Conservation (phyloP, 2,888 invertebrate species). For the Frankliniella intonsa region DNA sequence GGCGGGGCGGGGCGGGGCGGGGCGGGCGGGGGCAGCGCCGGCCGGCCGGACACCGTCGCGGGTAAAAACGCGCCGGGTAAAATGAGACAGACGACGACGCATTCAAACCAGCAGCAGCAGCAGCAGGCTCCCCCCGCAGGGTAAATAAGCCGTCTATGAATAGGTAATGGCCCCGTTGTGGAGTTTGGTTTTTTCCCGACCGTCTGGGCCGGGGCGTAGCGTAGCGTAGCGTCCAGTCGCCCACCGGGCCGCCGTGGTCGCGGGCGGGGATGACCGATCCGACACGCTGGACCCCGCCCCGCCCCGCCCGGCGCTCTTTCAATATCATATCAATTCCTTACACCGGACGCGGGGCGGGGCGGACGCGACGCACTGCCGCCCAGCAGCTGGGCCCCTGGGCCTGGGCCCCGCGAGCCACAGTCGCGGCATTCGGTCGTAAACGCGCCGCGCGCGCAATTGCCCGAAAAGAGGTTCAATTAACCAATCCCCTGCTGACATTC, state of each 20-base stretch:
- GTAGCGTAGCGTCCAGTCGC: slow-evolving; percentile 17
- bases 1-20: too few relatives aligned
- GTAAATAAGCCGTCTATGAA: slow-evolving; percentile 26
- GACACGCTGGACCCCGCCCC: slow-evolving; percentile 15
- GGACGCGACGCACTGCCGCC: too few relatives aligned
- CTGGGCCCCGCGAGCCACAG: too few relatives aligned
- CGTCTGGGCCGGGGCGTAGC: neutral
- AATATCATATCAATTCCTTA: too few relatives aligned
- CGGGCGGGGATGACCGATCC: slow-evolving; percentile 30
- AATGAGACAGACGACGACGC: neutral
- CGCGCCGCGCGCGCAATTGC: neutral
- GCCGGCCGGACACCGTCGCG: neutral
- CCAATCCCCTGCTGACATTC: slow-evolving; percentile 10
- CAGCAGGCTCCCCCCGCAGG: neutral
- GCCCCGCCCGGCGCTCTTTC: too few relatives aligned
- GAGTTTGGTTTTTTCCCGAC: neutral
- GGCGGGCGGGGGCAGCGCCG: too few relatives aligned
- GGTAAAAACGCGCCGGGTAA: slow-evolving; percentile 7
- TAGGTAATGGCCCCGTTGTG: neutral
- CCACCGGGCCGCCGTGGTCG: neutral
- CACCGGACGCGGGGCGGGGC: too few relatives aligned
- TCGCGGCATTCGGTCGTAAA: neutral
- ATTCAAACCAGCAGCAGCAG: neutral
- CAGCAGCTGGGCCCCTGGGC: too few relatives aligned
- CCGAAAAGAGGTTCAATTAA: neutral